Conservation (phyloP, 2,888 invertebrate species). For the Melieria picta region DNA sequence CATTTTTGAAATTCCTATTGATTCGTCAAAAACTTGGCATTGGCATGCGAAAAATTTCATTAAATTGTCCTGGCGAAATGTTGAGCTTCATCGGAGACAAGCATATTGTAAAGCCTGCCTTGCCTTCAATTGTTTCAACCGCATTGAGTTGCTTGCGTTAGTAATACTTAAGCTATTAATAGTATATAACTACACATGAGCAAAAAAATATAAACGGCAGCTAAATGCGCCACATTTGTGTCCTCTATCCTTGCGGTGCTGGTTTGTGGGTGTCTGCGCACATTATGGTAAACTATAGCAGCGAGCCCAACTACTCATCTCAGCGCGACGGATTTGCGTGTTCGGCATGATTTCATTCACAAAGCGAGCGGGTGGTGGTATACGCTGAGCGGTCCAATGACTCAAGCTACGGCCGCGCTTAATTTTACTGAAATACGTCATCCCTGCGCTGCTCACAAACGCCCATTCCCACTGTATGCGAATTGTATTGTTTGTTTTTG, state of each 20-base stretch:
- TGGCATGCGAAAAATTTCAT: too few relatives aligned
- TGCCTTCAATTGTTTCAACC: too few relatives aligned
- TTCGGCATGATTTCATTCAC: conserved; percentile 30
- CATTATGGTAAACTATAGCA: not conserved
- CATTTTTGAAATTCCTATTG: too few relatives aligned
- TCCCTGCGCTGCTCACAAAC: conserved; percentile 18
- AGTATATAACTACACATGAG: not conserved
- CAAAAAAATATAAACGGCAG: not conserved
- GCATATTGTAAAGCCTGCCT: too few relatives aligned
- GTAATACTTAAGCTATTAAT: not conserved
- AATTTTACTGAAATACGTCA: conserved; percentile 4
- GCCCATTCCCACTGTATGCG: too few relatives aligned
- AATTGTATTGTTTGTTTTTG: too few relatives aligned
- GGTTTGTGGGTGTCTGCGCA: not conserved
- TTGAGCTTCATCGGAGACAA: too few relatives aligned
- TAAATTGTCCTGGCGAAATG: too few relatives aligned
- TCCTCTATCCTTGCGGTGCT: not conserved
- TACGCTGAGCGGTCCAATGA: conserved; percentile 1
- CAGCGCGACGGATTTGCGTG: not conserved
- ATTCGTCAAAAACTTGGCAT: too few relatives aligned
- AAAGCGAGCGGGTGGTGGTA: conserved; percentile 45
- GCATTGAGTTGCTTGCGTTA: too few relatives aligned
- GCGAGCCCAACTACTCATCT: not conserved
- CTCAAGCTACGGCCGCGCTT: not conserved
- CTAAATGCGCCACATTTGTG: not conserved